phyloP scores from a whole-genome alignment of 2,888 invertebrate genomes.

The Eristalinus sepulchralis region DNA sequence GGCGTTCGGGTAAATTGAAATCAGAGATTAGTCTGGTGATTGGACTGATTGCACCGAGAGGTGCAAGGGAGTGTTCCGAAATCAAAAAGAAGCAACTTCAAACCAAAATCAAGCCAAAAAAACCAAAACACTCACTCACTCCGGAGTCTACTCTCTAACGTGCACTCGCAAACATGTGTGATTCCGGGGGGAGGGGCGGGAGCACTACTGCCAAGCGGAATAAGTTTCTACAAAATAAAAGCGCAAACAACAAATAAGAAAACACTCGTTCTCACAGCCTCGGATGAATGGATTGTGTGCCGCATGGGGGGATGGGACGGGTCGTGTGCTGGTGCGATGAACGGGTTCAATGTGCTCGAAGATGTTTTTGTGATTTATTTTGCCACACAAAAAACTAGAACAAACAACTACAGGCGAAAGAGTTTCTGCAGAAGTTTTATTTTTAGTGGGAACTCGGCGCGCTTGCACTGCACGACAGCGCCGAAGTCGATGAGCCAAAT shows the following conservation, averaged over 20 bases:
- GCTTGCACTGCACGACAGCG: neutral
- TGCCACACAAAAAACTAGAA: conserved; percentile 6
- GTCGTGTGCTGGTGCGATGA: neutral
- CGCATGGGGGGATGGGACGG: neutral
- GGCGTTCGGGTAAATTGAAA: conserved; percentile 59
- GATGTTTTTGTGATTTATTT: neutral
- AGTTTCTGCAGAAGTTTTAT: neutral
- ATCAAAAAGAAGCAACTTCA: neutral
- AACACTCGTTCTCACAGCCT: conserved; percentile 6
- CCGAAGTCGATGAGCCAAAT: neutral
- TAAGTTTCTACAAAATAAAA: conserved; percentile 5
- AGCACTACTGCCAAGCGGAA: neutral
- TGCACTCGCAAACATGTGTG: conserved; percentile 42
- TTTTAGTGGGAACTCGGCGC: conserved; percentile 7
- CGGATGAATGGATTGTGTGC: neutral
- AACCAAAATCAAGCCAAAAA: neutral
- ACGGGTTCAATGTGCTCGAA: conserved; percentile 28
- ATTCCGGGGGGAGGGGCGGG: conserved; percentile 11
- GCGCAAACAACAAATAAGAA: neutral
- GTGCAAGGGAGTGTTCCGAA: neutral
- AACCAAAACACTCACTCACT: neutral
- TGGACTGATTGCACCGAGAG: neutral
- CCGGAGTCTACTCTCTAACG: conserved; percentile 2
- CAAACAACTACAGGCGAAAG: neutral
- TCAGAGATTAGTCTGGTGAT: conserved; percentile 37